phyloP scores from a whole-genome alignment of 2,888 invertebrate genomes.

The Cepaea hortensis region DNA sequence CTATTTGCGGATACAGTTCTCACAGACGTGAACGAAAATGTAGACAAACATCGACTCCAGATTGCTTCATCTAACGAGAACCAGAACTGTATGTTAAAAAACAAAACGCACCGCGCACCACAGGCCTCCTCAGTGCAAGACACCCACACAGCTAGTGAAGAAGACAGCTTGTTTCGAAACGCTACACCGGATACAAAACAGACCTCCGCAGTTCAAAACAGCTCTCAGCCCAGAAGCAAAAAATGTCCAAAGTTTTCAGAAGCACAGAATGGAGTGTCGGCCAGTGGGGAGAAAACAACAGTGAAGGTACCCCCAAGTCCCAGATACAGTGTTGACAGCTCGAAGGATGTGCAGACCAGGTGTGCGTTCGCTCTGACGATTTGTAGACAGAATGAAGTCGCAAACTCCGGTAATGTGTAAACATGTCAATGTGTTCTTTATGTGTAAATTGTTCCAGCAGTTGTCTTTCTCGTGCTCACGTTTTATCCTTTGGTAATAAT shows the following conservation, averaged over 20 bases:
- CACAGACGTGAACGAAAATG: neutral
- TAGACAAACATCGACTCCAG: neutral
- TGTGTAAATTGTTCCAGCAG: too few relatives aligned
- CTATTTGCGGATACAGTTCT: neutral
- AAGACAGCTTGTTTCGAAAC: neutral
- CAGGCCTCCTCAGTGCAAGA: too few relatives aligned
- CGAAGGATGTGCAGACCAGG: slow-evolving; percentile 43
- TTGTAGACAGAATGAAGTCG: slow-evolving; percentile 62
- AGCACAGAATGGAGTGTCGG: neutral
- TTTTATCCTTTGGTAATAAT: too few relatives aligned
- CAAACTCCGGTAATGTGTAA: slow-evolving; percentile 57
- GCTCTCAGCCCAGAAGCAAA: neutral
- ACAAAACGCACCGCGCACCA: neutral
- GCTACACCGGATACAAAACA: neutral
- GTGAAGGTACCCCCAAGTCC: slow-evolving; percentile 30
- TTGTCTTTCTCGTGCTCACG: too few relatives aligned
- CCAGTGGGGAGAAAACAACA: slow-evolving; percentile 27
- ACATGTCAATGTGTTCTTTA: too few relatives aligned
- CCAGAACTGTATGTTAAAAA: neutral
- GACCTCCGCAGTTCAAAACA: neutral
- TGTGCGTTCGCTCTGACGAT: slow-evolving; percentile 60
- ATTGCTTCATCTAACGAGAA: neutral
- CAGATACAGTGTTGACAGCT: neutral
- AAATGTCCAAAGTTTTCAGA: neutral
- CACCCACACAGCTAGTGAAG: too few relatives aligned